These are phyloP conservation scores for Amphiura filiformis DNA, from an alignment of 35 echinoderm and acorn worm species.

Conservation along the genomic window DNA sequence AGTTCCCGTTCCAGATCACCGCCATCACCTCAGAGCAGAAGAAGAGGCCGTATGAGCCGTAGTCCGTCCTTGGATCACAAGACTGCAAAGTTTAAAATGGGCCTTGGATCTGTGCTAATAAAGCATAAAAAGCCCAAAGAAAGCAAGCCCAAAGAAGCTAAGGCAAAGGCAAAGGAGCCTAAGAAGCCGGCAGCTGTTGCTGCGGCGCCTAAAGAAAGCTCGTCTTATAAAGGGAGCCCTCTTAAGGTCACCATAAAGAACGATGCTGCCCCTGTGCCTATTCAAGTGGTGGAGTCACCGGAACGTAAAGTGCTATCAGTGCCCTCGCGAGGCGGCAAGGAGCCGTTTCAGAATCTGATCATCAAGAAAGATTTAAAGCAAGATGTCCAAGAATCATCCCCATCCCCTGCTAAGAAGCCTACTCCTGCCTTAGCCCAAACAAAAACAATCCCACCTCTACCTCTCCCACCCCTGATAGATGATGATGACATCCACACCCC, in stretches of 20 bases:
- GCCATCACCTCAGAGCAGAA: conserved; percentile 45
- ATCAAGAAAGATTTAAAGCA: conserved; percentile 77
- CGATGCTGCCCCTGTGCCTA: conserved; percentile 7
- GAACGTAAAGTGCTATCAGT: conserved; percentile 46
- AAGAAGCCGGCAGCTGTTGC: conserved; percentile 21
- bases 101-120: conserved; percentile 58
- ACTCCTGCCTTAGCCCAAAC: conserved; percentile 30
- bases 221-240: conserved; percentile 30
- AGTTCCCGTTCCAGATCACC: conserved; percentile 51
- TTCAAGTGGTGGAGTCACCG: conserved; percentile 19
- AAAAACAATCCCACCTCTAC: conserved; percentile 47
- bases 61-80: conserved; percentile 53
- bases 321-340: conserved; percentile 23
- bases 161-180: conserved; percentile 3
- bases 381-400: neutral
- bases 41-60: conserved; percentile 31
- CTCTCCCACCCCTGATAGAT: conserved; percentile 66
- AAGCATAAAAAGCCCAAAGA: conserved; percentile 60
- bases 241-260: conserved; percentile 64
- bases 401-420: conserved; percentile 28
- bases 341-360: conserved; percentile 59
- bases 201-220: neutral
- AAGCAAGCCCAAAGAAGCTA: conserved; percentile 22
- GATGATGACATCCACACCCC: conserved; percentile 34
- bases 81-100: conserved; percentile 69